Conservation (phyloP, 2,797 vertebrate species). For the Mus minutoides region DNA sequence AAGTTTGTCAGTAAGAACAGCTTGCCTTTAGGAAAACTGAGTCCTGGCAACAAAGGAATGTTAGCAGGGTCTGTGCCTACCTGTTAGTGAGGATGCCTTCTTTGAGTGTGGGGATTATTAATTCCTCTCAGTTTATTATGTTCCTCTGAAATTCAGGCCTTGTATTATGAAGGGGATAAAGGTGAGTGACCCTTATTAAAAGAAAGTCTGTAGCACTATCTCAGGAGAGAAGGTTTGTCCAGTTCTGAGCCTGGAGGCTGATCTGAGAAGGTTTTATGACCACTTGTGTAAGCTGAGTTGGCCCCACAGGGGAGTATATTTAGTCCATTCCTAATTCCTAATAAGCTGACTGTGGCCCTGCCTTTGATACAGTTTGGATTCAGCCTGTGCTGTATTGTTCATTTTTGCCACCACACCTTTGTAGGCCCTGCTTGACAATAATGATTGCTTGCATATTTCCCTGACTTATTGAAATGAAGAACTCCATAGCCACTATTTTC, state of each 20-base stretch:
- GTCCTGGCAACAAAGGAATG: neutral
- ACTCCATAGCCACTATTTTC: slow-evolving; percentile 37
- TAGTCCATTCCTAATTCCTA: slow-evolving; percentile 41
- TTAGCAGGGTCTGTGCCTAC: neutral
- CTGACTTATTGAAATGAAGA: neutral
- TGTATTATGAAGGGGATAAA: slow-evolving; percentile 43
- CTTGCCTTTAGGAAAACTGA: neutral
- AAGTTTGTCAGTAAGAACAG: neutral
- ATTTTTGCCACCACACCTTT: neutral
- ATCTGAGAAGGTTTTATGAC: neutral
- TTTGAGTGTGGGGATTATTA: slow-evolving; percentile 2
- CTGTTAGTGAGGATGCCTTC: slow-evolving; percentile 29
- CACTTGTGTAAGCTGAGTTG: neutral
- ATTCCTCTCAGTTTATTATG: neutral
- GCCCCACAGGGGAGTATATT: neutral
- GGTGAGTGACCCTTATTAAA: neutral
- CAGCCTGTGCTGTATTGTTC: neutral
- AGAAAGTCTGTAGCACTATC: neutral
- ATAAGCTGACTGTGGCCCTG: neutral
- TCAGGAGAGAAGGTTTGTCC: slow-evolving; percentile 42
- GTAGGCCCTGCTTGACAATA: neutral
- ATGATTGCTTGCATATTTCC: neutral
- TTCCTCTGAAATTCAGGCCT: slow-evolving; percentile 59
- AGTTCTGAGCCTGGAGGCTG: slow-evolving; percentile 13
- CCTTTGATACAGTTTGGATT: slow-evolving; percentile 20